Conservation (phyloP, 2,888 invertebrate species). For the Andrena marginata region DNA sequence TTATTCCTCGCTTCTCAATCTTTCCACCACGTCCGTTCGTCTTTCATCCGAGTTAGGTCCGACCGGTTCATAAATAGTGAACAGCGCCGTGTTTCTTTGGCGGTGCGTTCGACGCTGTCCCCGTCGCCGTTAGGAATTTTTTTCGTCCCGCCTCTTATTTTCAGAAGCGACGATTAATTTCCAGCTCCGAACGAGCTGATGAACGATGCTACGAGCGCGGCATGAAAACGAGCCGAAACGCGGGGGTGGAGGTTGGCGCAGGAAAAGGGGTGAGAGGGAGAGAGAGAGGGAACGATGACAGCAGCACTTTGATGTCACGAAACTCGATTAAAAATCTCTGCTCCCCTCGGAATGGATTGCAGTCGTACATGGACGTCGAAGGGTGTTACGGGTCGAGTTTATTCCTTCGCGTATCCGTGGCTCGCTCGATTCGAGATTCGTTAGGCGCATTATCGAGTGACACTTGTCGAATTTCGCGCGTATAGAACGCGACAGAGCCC, state of each 20-base stretch:
- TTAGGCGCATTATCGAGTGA: constrained; percentile 41
- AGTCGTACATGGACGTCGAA: constrained; percentile 53
- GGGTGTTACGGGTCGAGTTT: constrained; percentile 44
- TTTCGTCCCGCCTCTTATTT: constrained; percentile 65
- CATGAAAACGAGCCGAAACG: constrained; percentile 54
- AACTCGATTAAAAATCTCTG: constrained; percentile 77
- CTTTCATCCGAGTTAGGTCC: constrained; percentile 61
- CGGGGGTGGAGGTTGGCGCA: neutral
- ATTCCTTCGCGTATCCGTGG: constrained; percentile 50
- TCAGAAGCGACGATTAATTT: constrained; percentile 75
- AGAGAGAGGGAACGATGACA: constrained; percentile 67
- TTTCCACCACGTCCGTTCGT: constrained; percentile 45
- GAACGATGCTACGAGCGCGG: constrained; percentile 69
- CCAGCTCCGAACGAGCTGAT: constrained; percentile 72
- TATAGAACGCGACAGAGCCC: neutral
- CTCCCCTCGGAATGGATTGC: constrained; percentile 60
- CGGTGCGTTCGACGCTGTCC: constrained; percentile 36
- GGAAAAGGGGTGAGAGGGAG: constrained; percentile 12
- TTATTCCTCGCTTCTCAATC: constrained; percentile 36
- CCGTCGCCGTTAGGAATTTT: constrained; percentile 51
- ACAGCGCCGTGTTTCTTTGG: constrained; percentile 67
- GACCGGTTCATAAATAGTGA: constrained; percentile 72
- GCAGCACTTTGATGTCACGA: constrained; percentile 75
- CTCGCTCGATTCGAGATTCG: constrained; percentile 48
- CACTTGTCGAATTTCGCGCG: neutral